These are phyloP conservation scores for Rachycentron canadum DNA, from an alignment of 2,797 vertebrate genomes.

Conservation along the genomic window DNA sequence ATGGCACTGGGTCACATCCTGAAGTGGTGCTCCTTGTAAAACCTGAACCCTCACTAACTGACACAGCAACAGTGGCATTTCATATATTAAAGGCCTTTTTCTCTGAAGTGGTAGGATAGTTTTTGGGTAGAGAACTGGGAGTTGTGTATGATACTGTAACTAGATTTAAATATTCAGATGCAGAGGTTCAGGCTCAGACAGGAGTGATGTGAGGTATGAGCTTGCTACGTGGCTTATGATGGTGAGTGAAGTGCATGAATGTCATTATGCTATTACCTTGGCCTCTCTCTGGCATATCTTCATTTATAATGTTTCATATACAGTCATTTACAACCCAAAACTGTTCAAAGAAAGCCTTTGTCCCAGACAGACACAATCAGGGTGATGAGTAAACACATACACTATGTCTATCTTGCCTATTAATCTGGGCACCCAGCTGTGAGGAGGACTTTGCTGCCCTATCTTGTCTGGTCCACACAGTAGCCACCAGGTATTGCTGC, in stretches of 20 bases:
- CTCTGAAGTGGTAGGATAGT: conserved; percentile 59
- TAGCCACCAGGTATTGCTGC: conserved; percentile 58
- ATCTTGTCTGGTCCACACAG: conserved; percentile 77
- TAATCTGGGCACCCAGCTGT: conserved; percentile 87
- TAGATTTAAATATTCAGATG: conserved; percentile 75
- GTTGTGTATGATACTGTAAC: conserved; percentile 57
- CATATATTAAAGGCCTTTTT: conserved; percentile 70
- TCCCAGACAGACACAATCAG: conserved; percentile 75
- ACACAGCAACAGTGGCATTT: conserved; percentile 74
- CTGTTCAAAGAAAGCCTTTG: conserved; percentile 76
- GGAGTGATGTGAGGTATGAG: conserved; percentile 49
- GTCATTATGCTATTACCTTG: conserved; percentile 69
- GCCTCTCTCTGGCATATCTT: conserved; percentile 74
- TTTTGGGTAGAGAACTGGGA: conserved; percentile 58
- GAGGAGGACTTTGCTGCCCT: conserved; percentile 74
- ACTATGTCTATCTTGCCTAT: conserved; percentile 85
- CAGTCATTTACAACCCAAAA: conserved; percentile 69
- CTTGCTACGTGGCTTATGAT: conserved; percentile 49
- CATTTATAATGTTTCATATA: conserved; percentile 75
- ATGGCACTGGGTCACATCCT: conserved; percentile 73
- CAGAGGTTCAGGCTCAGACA: conserved; percentile 47
- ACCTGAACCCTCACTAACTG: conserved; percentile 72
- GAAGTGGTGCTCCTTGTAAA: conserved; percentile 78
- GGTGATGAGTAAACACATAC: conserved; percentile 84
- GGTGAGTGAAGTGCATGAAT: conserved; percentile 59